A percentile compares a stretch with the other conserved stretches of the same genome.
Conservation (phyloP, 2,113 vertebrate genomes). For the Phylloscopus trochilus region DNA sequence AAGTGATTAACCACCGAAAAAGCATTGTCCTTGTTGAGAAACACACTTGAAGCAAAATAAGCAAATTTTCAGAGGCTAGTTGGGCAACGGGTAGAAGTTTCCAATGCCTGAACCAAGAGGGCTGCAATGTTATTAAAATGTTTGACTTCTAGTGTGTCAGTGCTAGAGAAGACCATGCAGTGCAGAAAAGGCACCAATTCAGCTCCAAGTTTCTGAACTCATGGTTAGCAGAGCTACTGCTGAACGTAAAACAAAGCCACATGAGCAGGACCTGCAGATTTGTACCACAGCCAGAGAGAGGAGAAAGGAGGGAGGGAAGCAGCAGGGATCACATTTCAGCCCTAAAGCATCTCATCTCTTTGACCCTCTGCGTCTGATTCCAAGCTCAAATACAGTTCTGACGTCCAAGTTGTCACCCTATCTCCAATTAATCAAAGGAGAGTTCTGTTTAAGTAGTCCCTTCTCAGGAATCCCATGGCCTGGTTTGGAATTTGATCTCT, state of each 20-base stretch:
- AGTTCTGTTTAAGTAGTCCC: constrained; percentile 38
- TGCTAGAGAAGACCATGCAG: background rate
- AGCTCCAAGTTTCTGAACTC: background rate
- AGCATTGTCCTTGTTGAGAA: background rate
- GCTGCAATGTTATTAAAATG: background rate
- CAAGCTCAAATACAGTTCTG: constrained; percentile 29
- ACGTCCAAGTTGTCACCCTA: constrained; percentile 55
- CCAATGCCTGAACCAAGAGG: background rate
- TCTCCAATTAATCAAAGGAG: constrained; percentile 49
- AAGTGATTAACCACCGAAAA: background rate
- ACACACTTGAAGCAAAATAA: background rate
- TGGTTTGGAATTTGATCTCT: constrained; percentile 51
- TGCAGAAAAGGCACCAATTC: background rate
- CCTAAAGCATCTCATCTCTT: constrained; percentile 22
- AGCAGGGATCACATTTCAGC: background rate
- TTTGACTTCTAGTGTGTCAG: background rate
- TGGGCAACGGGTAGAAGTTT: background rate
- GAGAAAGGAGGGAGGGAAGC: background rate
- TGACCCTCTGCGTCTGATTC: constrained; percentile 13
- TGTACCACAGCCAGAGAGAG: background rate
- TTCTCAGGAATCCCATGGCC: constrained; percentile 36
- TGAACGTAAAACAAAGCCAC: background rate
- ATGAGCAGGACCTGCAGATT: background rate
- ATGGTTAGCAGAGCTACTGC: background rate
- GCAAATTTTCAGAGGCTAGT: background rate